Base-by-base conservation (phyloP, 1,140 invertebrate genomes). In the Drosophila orena region DNA sequence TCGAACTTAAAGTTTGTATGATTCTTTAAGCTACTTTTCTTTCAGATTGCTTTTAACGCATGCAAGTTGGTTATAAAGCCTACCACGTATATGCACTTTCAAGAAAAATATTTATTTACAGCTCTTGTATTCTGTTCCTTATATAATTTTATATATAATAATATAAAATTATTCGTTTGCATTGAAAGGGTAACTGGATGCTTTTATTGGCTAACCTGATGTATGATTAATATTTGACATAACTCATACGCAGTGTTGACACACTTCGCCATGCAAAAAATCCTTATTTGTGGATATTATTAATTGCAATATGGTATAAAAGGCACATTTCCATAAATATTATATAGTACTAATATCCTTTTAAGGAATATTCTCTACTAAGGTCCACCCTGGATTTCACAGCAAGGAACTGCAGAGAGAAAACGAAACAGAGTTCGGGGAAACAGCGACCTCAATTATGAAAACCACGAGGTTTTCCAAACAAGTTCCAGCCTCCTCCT, bases 391-490 rank as follows among this genome's bases (percentile, higher is more conserved):
- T 38, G 35, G n/a, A 35, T 34, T 34, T 50, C 59, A 35, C 43
- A 65, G 34, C 30, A 42, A 24, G 59, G 11, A 7, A 30, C 37
- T 40, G 64, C 27, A 24, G 35, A 65, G 64, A 52, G 59, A 52
- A 44, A 58, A 38, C 15, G 54, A 49, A 42, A 56, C 57, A 80
- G 65, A 60, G 56, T 22, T 40, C 8, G 44, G 34, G 40, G 30
- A 37, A 76, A 57, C 34, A 56, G 57, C 84, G 79, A 89, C 84
- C 84, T 89, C 84, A 89, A 90, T 89, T 89, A 89, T 89, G 84
- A 89, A 89, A 89, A 89, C 84, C 84, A 84, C 79, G 79, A 83
- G 64, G 59, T 79, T 85, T 73, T 77, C 38, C 79, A 81, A 79
- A 84, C 83, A 89, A 79, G 55, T 71, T 57, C 50, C 79, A 68